Conservation (phyloP, 2,113 vertebrate species). For the Australoheros scitulus region DNA sequence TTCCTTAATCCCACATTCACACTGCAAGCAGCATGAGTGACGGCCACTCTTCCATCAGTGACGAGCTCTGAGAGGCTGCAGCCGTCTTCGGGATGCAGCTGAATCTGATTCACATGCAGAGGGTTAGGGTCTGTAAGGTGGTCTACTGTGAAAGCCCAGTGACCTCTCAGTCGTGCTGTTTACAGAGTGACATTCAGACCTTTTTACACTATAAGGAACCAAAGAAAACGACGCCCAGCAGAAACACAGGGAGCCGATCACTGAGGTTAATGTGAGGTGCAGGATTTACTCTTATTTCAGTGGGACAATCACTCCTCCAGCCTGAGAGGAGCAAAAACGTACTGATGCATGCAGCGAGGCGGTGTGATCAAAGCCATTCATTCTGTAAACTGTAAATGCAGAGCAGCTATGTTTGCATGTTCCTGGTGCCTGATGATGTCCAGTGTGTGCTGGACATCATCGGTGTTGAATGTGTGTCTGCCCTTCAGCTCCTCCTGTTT, state of each 20-base stretch:
- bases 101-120: accelerated
- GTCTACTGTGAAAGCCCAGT: neutral
- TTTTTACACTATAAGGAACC: conserved; percentile 19
- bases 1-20: neutral
- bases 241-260: too few species aligned
- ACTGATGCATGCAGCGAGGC: conserved; percentile 21
- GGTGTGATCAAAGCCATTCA: conserved; percentile 62
- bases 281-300: too few species aligned
- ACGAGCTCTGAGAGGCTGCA: accelerated
- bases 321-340: conserved; percentile 17
- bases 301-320: neutral
- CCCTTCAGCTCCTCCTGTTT: conserved; percentile 38
- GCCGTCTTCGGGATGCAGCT: neutral
- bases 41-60: neutral
- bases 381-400: conserved; percentile 50
- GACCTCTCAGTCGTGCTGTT: conserved; percentile 36
- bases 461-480: conserved; percentile 54
- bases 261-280: too few species aligned
- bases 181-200: neutral
- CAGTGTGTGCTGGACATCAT: conserved; percentile 51
- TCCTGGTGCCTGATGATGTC: conserved; percentile 45
- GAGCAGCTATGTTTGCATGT: conserved; percentile 57
- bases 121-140: neutral
- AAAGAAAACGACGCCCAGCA: neutral
- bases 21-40: conserved; percentile 16